phyloP scores from a whole-genome alignment of 2,113 vertebrate species.

The Harpagus bidentatus region DNA sequence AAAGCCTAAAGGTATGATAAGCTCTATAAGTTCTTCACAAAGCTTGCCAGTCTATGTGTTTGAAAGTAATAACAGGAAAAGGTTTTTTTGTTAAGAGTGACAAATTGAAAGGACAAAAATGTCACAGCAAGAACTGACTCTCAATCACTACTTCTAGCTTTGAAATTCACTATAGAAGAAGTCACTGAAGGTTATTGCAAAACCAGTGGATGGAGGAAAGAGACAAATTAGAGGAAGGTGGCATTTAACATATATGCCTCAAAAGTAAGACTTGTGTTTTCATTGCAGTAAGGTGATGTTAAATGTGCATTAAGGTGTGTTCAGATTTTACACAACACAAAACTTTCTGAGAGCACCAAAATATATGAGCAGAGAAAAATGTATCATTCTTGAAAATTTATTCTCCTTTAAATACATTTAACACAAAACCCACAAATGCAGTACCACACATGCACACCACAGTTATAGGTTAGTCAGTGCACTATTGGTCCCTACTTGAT shows the following conservation, averaged over 20 bases:
- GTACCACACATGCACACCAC: neutral
- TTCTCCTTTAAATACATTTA: neutral
- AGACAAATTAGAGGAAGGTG: neutral
- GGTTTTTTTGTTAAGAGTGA: conserved; percentile 41
- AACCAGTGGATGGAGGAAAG: neutral
- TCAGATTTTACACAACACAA: conserved; percentile 1
- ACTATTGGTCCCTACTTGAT: neutral
- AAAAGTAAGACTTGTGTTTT: conserved; percentile 27
- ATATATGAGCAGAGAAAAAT: neutral
- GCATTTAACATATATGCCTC: conserved; percentile 36
- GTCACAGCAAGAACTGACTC: conserved; percentile 23
- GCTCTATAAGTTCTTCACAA: neutral
- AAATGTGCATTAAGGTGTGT: neutral
- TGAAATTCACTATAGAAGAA: conserved; percentile 11
- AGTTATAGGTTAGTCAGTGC: neutral
- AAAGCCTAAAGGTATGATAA: neutral
- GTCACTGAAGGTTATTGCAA: conserved; percentile 28
- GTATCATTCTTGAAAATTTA: neutral
- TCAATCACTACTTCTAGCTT: neutral
- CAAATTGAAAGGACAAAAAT: conserved; percentile 35
- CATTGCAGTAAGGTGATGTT: neutral
- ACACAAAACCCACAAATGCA: neutral
- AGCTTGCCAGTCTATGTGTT: neutral
- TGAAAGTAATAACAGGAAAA: neutral
- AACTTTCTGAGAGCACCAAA: neutral